These are phyloP conservation scores for Urocyon cinereoargenteus DNA, from an alignment of 2,797 vertebrate genomes.

Conservation along the genomic window DNA sequence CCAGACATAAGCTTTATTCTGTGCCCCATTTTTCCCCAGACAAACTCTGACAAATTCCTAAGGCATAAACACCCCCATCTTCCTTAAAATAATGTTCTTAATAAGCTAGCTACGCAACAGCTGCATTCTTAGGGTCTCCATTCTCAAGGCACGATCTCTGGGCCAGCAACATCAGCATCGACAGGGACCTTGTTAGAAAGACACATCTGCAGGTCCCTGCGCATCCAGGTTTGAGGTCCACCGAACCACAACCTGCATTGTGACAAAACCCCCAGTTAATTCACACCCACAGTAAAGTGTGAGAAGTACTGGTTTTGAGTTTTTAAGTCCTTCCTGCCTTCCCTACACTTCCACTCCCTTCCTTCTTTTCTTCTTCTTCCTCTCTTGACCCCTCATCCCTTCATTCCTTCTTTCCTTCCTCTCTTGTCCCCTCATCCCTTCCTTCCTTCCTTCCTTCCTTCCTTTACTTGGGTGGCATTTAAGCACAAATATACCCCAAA, in stretches of 20 bases:
- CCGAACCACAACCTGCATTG: background rate
- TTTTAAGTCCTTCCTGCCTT: background rate
- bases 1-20: background rate
- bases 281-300: background rate
- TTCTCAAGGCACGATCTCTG: background rate
- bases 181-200: background rate
- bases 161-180: background rate
- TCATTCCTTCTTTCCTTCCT: background rate
- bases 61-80: background rate
- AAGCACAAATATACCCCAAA: background rate
- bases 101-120: background rate
- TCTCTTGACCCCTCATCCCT: background rate
- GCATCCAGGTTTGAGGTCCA: background rate
- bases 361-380: background rate
- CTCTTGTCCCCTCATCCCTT: accelerated
- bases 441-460: background rate
- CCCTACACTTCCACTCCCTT: no score
- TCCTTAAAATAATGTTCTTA: background rate
- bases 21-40: background rate
- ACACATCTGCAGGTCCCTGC: background rate
- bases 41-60: background rate
- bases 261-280: background rate
- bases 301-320: background rate
- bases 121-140: background rate
- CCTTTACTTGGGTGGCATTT: background rate